A percentile compares a stretch with the other conserved stretches of the same genome.
phyloP scores from a whole-genome alignment of 2,888 invertebrate genomes.

The Acholoe squamosa region DNA sequence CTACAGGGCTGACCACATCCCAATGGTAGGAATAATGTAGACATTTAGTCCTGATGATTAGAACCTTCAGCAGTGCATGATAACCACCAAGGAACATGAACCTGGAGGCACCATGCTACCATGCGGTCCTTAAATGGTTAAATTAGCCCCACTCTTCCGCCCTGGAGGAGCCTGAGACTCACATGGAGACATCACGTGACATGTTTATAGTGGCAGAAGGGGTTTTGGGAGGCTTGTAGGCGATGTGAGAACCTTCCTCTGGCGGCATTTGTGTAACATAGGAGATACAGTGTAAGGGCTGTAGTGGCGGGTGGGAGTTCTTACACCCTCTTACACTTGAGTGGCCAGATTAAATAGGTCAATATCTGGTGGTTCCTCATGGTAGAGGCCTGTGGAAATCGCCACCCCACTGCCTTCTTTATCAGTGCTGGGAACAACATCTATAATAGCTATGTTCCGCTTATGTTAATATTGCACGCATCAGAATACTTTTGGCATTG shows the following conservation, averaged over 20 bases:
- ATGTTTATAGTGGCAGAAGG: constrained; percentile 14
- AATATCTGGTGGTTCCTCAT: neutral
- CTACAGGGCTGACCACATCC: no score
- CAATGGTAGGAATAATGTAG: no score
- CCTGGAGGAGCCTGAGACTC: neutral
- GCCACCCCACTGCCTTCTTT: no score
- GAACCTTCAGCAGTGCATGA: no score
- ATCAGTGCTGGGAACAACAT: no score
- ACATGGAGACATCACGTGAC: constrained; percentile 7
- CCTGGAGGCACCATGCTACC: no score
- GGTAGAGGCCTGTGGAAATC: neutral
- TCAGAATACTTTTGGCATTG: no score
- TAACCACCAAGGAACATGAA: no score
- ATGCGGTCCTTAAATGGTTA: neutral
- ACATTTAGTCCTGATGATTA: no score
- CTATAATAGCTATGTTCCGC: no score
- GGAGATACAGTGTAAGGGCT: no score
- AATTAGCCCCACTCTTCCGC: constrained; percentile 16
- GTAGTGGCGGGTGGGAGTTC: neutral
- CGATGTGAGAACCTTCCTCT: neutral
- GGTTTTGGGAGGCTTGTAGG: neutral
- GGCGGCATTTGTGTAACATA: neutral
- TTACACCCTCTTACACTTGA: neutral
- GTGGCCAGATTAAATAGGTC: neutral
- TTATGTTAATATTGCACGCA: no score